phyloP scores from a whole-genome alignment of 2,113 vertebrate genomes.

The Albula goreensis region DNA sequence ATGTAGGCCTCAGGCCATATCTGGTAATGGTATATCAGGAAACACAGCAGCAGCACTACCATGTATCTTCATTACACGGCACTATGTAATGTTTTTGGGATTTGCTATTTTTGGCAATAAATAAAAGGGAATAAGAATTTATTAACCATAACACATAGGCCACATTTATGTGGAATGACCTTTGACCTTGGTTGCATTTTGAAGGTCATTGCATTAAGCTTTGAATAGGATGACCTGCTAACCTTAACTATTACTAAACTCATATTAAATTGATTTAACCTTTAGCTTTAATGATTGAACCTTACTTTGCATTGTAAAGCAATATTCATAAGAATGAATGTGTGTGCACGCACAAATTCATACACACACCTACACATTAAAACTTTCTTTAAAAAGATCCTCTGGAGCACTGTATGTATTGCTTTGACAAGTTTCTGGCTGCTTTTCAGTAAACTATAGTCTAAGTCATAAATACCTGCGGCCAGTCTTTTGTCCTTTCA shows the following conservation, averaged over 20 bases:
- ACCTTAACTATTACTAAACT: neutral
- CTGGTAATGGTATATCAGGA: no score
- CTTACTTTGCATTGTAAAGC: neutral
- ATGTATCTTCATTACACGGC: no score
- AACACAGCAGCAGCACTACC: no score
- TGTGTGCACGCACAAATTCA: no score
- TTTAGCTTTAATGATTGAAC: neutral
- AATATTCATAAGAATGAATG: neutral
- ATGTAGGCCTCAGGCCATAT: no score
- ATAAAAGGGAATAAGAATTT: no score
- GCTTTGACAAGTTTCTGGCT: neutral
- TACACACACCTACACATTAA: no score
- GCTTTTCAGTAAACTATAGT: neutral
- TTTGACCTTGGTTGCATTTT: neutral
- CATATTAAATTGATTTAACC: neutral
- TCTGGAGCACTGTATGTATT: neutral
- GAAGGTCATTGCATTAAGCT: neutral
- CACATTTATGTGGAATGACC: neutral
- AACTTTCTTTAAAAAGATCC: neutral
- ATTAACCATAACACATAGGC: no score
- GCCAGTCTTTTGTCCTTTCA: neutral
- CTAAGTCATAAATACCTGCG: neutral
- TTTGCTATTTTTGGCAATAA: no score
- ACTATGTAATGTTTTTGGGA: no score
- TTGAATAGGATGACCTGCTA: neutral